Base-by-base conservation (phyloP, 2,888 invertebrate genomes). In the Megamerina dolium region DNA sequence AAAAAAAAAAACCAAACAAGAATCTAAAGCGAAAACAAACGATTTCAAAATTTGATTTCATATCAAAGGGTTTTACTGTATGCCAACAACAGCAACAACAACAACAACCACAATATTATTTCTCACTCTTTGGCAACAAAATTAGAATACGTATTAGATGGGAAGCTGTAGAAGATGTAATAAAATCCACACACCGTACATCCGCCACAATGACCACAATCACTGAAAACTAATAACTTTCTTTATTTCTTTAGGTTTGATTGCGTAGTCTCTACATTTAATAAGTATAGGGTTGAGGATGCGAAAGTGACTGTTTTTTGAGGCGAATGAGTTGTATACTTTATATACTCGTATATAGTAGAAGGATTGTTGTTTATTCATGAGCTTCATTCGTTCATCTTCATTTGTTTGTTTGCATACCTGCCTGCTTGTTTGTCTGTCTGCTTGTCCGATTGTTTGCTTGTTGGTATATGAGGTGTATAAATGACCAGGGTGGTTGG, bases 201-300 rank as follows among this genome's bases (percentile, higher is more conserved):
- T 10, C 36, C 45, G 23, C 33, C 45, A 21, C 45, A 34, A 27
- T 49, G 48, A 44, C 48, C 50, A 48, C 53, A 56, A 51, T 47
- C 51, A 49, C 46, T 52, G 48, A 58, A n/a, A 63, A 62, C 57
- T 63, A 61, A 64, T 57, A 64, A 58, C 54, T 56, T 56, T 60
- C 55, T 31, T n/a, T n/a, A n/a, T n/a, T n/a, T n/a, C 23, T 34
- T 32, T 12, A 18, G 29, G 17, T 2, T 8, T 5, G 17, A 17
- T 3, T 17, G 33, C 5, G 5, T 33, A n/a, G 18, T 18, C 3
- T 19, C 13, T 12, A 19, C 19, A 8, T 14, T 19, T 26, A 10
- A 5, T 13, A 13, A 18, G 37, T 21, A 14, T n/a, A 34, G 32
- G 3, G 23, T 35, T 21, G 14, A 12, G n/a, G n/a, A n/a, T n/a